Base-by-base conservation (phyloP, 2,888 invertebrate genomes). In the Azorinus chamasolen region DNA sequence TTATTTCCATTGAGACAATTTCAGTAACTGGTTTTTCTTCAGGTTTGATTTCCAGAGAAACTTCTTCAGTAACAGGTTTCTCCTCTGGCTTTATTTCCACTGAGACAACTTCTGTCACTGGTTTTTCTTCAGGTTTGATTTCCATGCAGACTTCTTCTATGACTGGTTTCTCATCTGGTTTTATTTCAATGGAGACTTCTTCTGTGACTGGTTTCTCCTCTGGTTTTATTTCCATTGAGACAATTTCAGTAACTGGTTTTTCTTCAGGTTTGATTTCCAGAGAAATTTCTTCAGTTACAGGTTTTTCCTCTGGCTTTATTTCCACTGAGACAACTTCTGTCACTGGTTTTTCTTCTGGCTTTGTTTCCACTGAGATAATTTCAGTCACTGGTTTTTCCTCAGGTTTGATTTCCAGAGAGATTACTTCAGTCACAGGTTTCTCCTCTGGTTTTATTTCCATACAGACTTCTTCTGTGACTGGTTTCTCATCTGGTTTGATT, bases 401-500 rank as follows among this genome's bases (percentile, higher is more conserved):
- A 5, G 58, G 22, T 27, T 50, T 48, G 37, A 75, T 20, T 18
- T 75, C 74, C 12, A 61, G 51, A 45, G 66, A 57, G 6, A 69
- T 68, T 24, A 79, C 72, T 39, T 70, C 55, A 24, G 59, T 24
- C 18, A 46, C 63, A 12, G 32, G 27, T 53, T 51, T 51, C 39
- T 62, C 45, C 24, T 63, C 59, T 39, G 63, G 55, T 18, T 48
- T 64, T 53, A 58, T 54, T 51, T 70, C 41, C 27, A 53, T 45
- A 39, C 51, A 24, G 41, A 62, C 48, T 12, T 50, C 18, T 37
- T 59, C 63, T 25, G 54, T 59, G 27, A 25, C 46, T 37, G 55
- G 32, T 48, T n/a, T 68, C 18, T 63, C 68, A 41, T 10, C 32
- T 5, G 25, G 27, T 24, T 58, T 10, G 20, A n/a, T 6, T 32